Percentiles rank a stretch among this genome's conserved stretches.
These are phyloP conservation scores for Cacatua alba DNA, from an alignment of 2,113 vertebrate genomes.

Conservation along the genomic window DNA sequence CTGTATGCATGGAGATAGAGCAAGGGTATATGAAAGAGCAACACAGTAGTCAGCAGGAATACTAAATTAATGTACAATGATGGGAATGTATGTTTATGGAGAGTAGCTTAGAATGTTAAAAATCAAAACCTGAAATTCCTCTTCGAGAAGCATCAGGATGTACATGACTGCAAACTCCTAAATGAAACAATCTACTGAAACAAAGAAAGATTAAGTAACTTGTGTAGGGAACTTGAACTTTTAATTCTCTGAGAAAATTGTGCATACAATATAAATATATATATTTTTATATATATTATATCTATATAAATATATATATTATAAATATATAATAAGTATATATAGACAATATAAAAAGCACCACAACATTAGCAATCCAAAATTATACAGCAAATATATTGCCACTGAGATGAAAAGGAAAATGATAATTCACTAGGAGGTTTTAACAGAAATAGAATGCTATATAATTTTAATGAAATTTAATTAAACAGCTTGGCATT, in stretches of 20 bases:
- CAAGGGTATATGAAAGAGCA: neutral
- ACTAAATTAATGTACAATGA: neutral
- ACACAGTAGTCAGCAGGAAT: neutral
- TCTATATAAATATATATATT: no score
- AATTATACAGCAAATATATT: neutral
- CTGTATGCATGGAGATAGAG: neutral
- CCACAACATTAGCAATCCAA: neutral
- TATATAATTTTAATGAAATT: constrained; percentile 3
- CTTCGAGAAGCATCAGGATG: neutral
- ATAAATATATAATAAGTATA: neutral
- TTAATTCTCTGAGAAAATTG: neutral
- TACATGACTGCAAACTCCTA: neutral
- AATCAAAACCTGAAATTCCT: neutral
- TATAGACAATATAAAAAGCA: neutral
- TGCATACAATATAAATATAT: neutral
- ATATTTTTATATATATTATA: no score
- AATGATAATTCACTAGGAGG: neutral
- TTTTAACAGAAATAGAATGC: constrained; percentile 50
- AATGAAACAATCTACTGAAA: neutral
- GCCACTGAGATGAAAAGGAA: neutral
- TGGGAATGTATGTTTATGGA: neutral
- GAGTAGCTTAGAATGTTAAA: neutral
- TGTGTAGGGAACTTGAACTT: neutral
- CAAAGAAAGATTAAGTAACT: neutral
- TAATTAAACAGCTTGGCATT: constrained; percentile 30